These are phyloP conservation scores for Willisornis vidua DNA, from an alignment of 2,113 vertebrate genomes.

Conservation along the genomic window DNA sequence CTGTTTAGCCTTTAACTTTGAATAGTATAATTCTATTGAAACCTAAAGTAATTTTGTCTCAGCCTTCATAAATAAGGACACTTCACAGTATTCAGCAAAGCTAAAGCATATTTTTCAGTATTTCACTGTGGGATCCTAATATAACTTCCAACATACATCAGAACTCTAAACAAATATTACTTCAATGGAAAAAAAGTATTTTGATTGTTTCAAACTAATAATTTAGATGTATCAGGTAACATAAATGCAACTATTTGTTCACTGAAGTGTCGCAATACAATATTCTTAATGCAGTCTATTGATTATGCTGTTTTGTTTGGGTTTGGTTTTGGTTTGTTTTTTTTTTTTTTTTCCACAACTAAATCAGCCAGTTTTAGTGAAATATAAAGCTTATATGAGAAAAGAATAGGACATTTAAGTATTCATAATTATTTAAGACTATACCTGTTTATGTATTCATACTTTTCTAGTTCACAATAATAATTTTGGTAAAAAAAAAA, in stretches of 20 bases:
- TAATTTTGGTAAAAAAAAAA: background rate
- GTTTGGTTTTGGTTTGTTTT: too few species aligned
- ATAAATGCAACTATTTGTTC: background rate
- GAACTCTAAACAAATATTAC: background rate
- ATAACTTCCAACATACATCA: background rate
- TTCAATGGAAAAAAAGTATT: background rate
- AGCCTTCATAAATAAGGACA: background rate
- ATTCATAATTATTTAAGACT: background rate
- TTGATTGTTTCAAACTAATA: background rate
- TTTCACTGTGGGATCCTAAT: background rate
- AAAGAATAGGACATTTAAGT: background rate
- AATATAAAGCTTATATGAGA: background rate
- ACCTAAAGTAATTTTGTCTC: background rate
- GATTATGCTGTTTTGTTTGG: background rate
- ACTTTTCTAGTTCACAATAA: background rate
- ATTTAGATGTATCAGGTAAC: background rate
- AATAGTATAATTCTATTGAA: background rate
- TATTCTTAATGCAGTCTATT: background rate
- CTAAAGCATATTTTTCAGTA: background rate
- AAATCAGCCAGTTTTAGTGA: background rate
- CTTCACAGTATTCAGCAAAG: background rate
- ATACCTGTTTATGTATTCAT: background rate
- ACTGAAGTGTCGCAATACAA: background rate
- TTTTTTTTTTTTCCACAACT: background rate
- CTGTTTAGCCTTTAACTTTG: background rate